Conservation (phyloP, 1,140 invertebrate species). For the Pentalonia nigronervosa region DNA sequence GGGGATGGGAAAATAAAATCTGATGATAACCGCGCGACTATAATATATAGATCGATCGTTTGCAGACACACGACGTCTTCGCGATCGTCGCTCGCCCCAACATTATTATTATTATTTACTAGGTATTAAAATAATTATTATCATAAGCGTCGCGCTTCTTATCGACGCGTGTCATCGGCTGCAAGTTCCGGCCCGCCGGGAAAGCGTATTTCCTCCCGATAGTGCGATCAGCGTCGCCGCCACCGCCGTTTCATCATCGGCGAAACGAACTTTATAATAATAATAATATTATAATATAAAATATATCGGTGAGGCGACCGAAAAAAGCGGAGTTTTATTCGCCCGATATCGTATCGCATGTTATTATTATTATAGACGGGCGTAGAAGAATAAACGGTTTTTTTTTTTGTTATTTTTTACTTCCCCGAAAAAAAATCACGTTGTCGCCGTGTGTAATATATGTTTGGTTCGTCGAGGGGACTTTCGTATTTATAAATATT, state of each 20-base stretch:
- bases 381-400: background rate
- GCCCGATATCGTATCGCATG: background rate
- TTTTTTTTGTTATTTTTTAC: background rate
- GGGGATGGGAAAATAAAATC: background rate
- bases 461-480: background rate
- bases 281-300: too few relatives aligned
- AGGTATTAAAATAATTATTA: background rate
- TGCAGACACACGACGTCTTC: background rate
- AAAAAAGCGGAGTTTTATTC: background rate
- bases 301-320: background rate
- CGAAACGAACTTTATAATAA: background rate
- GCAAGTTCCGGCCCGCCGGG: background rate
- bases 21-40: background rate
- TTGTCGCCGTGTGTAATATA: background rate
- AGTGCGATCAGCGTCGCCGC: background rate
- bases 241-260: background rate
- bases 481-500: background rate
- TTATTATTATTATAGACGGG: background rate
- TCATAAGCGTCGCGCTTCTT: background rate
- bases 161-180: slow-evolving; percentile 31
- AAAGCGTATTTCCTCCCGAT: background rate
- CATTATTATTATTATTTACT: background rate
- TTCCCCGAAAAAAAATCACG: background rate
- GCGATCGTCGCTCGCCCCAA: background rate
- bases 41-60: background rate